These are phyloP conservation scores for Argentina silus DNA, from an alignment of 2,797 vertebrate species.

Conservation along the genomic window DNA sequence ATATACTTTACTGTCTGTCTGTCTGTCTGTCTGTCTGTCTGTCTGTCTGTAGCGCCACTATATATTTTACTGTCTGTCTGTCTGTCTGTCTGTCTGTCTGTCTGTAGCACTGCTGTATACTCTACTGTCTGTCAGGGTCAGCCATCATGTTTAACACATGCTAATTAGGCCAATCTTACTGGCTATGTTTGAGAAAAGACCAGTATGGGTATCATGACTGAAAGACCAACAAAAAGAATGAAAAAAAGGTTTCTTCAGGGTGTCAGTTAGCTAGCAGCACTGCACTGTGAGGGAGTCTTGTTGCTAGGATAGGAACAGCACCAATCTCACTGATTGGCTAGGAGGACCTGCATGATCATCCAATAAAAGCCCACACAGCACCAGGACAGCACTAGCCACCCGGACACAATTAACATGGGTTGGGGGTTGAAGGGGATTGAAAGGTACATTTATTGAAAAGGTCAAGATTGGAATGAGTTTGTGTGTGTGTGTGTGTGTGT, in stretches of 20 bases:
- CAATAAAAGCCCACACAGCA: constrained; percentile 70
- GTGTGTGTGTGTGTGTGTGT: neutral
- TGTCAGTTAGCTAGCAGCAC: constrained; percentile 74
- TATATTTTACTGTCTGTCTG: too few relatives aligned
- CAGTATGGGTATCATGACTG: constrained; percentile 15
- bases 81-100: too few relatives aligned
- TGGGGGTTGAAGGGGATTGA: constrained; percentile 43
- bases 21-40: too few relatives aligned
- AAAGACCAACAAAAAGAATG: constrained; percentile 10
- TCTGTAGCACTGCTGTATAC: too few relatives aligned
- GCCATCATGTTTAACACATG: too few relatives aligned
- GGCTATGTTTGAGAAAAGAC: neutral
- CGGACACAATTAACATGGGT: constrained; percentile 65
- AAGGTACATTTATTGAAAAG: constrained; percentile 50
- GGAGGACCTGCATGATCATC: constrained; percentile 55
- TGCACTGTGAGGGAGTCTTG: constrained; percentile 75
- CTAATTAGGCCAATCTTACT: too few relatives aligned
- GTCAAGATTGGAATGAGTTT: constrained; percentile 28
- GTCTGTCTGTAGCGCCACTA: too few relatives aligned
- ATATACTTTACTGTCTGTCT: too few relatives aligned
- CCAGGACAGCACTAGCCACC: constrained; percentile 56
- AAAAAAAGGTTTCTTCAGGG: constrained; percentile 70
- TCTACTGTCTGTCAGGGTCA: too few relatives aligned
- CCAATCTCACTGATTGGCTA: constrained; percentile 74
- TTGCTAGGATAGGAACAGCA: constrained; percentile 86